Evolutionary conservation across 1,140 invertebrate genomes (phyloP), one percentile per base, ranked within the genome.

Genomic region (Brachionus rubens): DNA sequence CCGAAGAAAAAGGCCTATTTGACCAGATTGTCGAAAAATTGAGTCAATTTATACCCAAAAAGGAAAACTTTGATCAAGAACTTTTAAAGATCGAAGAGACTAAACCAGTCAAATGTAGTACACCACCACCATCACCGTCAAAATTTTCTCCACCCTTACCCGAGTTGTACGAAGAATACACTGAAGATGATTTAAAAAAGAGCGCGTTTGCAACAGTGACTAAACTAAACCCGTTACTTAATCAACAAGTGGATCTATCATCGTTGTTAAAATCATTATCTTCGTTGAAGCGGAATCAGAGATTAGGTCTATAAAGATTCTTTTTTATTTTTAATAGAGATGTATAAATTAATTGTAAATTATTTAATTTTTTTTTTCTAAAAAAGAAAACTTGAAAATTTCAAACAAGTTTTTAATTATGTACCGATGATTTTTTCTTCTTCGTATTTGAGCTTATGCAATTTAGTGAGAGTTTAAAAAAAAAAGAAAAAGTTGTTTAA

Each of bases 21-120:
- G 68, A 72, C 16, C 68, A 72, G 50, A 50, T 72, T 14, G 30
- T 72, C 10, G 26, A 72, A 21, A 72, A 72, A 50, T 19, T 72
- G 19, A 72, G 30, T 10, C 12, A 7, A 40, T 72, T 72, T 24
- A 50, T 3, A 52, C 26, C 36, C 21, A 28, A 21, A 30, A 33
- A 54, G 16, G 16, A 24, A 1, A 33, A 54, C 16, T 19, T 21
- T 26, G 19, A 16, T 26, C 9, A 65, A 43, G 46, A 72, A 54
- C 7, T 50, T 9, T 6, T 16, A 3, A n/a, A 48, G n/a, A 72
- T 36, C 0, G 21, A 50, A 48, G 24, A 50, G 21, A 30, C 28
- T 30, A 47, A 30, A 24, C 3, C n/a, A 12, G 33, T 30, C 26
- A 52, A 33, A 52, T 72, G 68, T 21, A 72, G 28, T 9, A 72